These are phyloP conservation scores for Holcopasites calliopsidis DNA, from an alignment of 1,140 invertebrate genomes.

Conservation along the genomic window DNA sequence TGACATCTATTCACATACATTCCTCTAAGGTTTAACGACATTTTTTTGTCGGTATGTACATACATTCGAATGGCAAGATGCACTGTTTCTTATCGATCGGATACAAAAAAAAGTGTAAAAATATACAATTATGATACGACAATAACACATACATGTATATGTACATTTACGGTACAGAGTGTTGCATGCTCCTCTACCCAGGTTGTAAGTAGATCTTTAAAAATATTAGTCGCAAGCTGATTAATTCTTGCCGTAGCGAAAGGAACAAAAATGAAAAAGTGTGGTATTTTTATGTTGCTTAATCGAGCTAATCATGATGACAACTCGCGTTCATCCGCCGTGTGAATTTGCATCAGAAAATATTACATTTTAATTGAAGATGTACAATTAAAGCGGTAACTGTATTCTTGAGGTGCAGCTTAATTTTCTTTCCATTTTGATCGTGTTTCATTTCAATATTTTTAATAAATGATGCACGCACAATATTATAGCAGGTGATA, in stretches of 20 bases:
- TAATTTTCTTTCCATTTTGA: too few relatives aligned
- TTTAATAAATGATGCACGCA: background rate
- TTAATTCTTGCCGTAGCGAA: constrained; percentile 56
- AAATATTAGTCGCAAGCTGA: constrained; percentile 72
- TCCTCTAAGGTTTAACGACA: constrained; percentile 47
- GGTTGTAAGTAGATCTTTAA: constrained; percentile 73
- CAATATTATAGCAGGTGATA: background rate
- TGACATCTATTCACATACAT: constrained; percentile 74
- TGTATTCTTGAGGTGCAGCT: background rate
- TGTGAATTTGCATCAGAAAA: too few relatives aligned
- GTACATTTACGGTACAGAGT: constrained; percentile 52
- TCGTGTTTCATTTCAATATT: background rate
- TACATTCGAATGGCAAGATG: constrained; percentile 56
- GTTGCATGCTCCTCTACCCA: constrained; percentile 70
- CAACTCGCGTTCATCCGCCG: background rate
- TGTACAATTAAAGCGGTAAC: too few relatives aligned
- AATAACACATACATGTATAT: constrained; percentile 50
- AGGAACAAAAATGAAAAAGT: constrained; percentile 26
- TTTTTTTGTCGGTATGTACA: constrained; percentile 40
- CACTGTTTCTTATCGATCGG: constrained; percentile 37
- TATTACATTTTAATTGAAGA: too few relatives aligned
- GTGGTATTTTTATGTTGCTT: background rate
- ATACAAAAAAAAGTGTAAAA: constrained; percentile 33
- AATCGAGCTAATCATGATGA: background rate
- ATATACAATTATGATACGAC: too few relatives aligned